These are phyloP conservation scores for Scartelaos histophorus DNA, from an alignment of 2,113 vertebrate genomes.

Conservation along the genomic window DNA sequence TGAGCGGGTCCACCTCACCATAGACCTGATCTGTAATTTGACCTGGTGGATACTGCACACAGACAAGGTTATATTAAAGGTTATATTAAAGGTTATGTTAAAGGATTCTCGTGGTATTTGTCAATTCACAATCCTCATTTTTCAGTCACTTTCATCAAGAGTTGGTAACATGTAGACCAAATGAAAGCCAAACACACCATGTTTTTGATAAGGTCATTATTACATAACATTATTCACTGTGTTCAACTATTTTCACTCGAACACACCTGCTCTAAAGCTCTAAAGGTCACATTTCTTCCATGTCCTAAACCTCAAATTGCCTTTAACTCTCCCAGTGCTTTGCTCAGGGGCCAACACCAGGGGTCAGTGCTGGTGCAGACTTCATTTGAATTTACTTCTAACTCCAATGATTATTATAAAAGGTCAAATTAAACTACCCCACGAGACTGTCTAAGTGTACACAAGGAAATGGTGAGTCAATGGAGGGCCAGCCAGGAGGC, in stretches of 20 bases:
- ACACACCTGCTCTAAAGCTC: neutral
- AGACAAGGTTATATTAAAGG: too few species aligned
- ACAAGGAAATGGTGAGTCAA: slow-evolving; percentile 4
- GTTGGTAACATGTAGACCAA: too few species aligned
- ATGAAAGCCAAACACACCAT: too few species aligned
- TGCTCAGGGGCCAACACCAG: neutral
- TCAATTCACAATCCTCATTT: too few species aligned
- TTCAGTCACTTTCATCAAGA: too few species aligned
- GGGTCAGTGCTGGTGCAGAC: neutral
- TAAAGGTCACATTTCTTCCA: slow-evolving; percentile 5
- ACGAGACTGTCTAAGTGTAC: neutral
- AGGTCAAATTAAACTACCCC: neutral
- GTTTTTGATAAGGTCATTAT: too few species aligned
- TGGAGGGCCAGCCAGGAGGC: neutral
- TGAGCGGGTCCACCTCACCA: too few species aligned
- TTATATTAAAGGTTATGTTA: too few species aligned
- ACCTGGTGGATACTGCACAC: too few species aligned
- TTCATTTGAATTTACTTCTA: neutral
- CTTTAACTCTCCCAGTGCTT: neutral
- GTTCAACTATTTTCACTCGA: neutral
- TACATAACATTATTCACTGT: too few species aligned
- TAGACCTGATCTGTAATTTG: too few species aligned
- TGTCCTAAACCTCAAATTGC: neutral
- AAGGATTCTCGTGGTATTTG: too few species aligned
- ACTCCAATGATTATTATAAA: neutral